Evolutionary conservation across 2,888 invertebrate genomes (phyloP).

Genomic region (Nebria salina): DNA sequence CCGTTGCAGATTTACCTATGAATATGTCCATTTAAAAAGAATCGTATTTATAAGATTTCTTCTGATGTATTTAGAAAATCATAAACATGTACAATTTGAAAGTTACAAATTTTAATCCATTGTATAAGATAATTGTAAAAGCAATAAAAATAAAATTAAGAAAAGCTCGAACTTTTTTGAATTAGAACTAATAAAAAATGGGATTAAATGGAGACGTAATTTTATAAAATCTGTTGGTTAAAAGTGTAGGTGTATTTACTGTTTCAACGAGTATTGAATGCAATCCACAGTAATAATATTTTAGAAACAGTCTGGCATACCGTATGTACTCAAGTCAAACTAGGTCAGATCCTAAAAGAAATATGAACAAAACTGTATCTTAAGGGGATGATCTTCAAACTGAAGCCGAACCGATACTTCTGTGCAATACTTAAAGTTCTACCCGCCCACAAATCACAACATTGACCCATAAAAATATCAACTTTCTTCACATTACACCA

Average conservation of each 20-base stretch:
- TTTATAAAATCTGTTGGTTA: too few relatives aligned
- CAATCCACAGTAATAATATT: constrained; percentile 26
- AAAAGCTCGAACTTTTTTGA: too few relatives aligned
- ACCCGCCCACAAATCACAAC: constrained; percentile 28
- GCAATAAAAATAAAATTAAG: too few relatives aligned
- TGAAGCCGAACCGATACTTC: constrained; percentile 6
- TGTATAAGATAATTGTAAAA: too few relatives aligned
- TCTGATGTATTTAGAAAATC: too few relatives aligned
- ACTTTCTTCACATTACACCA: constrained; percentile 1
- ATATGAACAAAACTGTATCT: constrained; percentile 39
- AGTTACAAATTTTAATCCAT: too few relatives aligned
- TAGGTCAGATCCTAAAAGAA: constrained; percentile 36
- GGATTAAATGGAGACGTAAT: too few relatives aligned
- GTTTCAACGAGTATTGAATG: constrained; percentile 4
- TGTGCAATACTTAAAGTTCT: neutral
- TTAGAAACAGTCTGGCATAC: constrained; percentile 15
- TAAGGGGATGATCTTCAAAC: constrained; percentile 22
- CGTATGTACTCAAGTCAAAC: constrained; percentile 3
- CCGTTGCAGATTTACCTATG: too few relatives aligned
- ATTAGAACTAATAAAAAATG: too few relatives aligned
- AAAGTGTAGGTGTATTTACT: neutral
- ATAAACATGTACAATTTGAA: too few relatives aligned
- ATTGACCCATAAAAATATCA: constrained; percentile 30
- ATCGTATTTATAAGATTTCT: too few relatives aligned
- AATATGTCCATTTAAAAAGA: too few relatives aligned